phyloP scores from a whole-genome alignment of 2,888 invertebrate species.

The Papilio elwesi region DNA sequence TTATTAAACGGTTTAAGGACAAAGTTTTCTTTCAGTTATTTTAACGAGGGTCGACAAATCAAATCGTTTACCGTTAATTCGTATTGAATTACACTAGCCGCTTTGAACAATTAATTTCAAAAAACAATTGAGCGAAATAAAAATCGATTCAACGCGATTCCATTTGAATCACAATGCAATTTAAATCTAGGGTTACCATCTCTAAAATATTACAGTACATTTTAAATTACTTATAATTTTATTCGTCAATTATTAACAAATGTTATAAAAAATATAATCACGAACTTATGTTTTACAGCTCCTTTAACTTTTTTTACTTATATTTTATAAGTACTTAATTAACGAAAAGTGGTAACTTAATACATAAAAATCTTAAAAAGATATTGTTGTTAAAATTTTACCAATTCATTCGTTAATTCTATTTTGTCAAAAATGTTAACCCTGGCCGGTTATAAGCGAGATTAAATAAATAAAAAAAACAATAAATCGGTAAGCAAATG shows the following conservation, averaged over 20 bases:
- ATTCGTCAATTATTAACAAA: too few relatives aligned
- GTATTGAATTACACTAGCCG: slow-evolving; percentile 78
- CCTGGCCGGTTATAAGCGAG: slow-evolving; percentile 33
- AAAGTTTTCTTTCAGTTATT: slow-evolving; percentile 30
- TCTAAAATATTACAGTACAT: slow-evolving; percentile 28
- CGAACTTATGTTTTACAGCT: not conserved
- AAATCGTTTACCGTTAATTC: slow-evolving; percentile 76
- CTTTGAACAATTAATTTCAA: slow-evolving; percentile 58
- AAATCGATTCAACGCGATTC: slow-evolving; percentile 69
- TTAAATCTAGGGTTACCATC: slow-evolving; percentile 49
- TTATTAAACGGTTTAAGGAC: slow-evolving; percentile 21
- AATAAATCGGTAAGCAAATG: slow-evolving; percentile 66
- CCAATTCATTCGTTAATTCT: not conserved
- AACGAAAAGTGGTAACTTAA: not conserved
- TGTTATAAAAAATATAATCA: not conserved
- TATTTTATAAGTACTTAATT: not conserved
- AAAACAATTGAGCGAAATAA: slow-evolving; percentile 62
- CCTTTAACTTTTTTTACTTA: not conserved
- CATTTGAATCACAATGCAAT: slow-evolving; percentile 60
- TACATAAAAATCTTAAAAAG: not conserved
- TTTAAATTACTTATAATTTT: not conserved
- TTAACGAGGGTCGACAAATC: slow-evolving; percentile 54
- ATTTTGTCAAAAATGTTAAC: slow-evolving; percentile 29
- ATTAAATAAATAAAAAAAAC: slow-evolving; percentile 35
- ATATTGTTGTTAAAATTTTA: not conserved